Conservation (phyloP, 35 echinoderm and acorn worm genomes). For the Apostichopus japonicus region DNA sequence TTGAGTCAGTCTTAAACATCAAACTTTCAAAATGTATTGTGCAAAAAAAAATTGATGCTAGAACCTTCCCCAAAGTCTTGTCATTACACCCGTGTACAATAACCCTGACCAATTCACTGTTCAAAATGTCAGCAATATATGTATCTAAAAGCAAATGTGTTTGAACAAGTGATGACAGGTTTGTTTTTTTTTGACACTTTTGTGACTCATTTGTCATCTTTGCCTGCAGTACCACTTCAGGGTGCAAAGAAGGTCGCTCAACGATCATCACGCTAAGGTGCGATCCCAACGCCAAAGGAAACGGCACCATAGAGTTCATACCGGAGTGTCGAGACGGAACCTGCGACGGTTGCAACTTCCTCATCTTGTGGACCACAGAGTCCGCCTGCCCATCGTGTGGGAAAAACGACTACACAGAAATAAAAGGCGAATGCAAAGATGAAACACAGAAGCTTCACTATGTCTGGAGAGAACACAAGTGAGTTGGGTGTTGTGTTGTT, state of each 20-base stretch:
- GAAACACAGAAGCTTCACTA: slow-evolving; percentile 71
- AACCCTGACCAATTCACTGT: too few species aligned
- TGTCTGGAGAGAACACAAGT: slow-evolving; percentile 84
- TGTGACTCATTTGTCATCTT: not conserved
- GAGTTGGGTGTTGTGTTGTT: slow-evolving; percentile 20
- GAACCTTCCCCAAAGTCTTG: too few species aligned
- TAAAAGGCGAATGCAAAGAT: slow-evolving; percentile 71
- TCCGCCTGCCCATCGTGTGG: slow-evolving; percentile 77
- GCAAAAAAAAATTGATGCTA: too few species aligned
- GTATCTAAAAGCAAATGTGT: too few species aligned
- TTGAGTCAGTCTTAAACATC: too few species aligned
- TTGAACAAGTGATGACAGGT: too few species aligned
- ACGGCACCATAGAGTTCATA: slow-evolving; percentile 71
- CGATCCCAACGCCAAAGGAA: slow-evolving; percentile 53
- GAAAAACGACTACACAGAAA: slow-evolving; percentile 68
- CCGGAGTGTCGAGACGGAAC: slow-evolving; percentile 79
- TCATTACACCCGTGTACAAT: too few species aligned
- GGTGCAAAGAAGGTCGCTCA: slow-evolving; percentile 84
- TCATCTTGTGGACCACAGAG: slow-evolving; percentile 82
- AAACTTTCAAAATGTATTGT: too few species aligned
- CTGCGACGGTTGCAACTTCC: slow-evolving; percentile 97
- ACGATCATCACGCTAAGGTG: slow-evolving; percentile 89
- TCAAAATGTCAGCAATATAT: too few species aligned
- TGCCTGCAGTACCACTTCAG: slow-evolving; percentile 79
- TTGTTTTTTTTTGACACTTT: not conserved